Evolutionary conservation across 2,888 invertebrate species (phyloP).

Genomic region (Serripes groenlandicus): DNA sequence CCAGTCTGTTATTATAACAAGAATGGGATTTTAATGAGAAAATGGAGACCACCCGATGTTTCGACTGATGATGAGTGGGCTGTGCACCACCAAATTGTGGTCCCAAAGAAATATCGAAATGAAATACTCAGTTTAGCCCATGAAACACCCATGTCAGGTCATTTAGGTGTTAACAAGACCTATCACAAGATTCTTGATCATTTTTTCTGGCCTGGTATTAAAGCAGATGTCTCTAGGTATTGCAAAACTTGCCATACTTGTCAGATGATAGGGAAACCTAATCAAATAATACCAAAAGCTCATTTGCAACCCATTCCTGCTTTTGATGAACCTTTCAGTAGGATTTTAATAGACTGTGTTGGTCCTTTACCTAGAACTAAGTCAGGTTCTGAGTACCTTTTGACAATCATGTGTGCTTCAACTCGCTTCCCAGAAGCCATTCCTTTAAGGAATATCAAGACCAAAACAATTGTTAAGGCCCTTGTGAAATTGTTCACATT

Average conservation of each 20-base stretch:
- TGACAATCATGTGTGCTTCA: slow-evolving; percentile 53
- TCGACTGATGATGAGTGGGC: slow-evolving; percentile 49
- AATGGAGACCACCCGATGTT: slow-evolving; percentile 25
- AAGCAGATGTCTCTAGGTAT: slow-evolving; percentile 17
- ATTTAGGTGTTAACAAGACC: slow-evolving; percentile 61
- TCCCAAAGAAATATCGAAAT: slow-evolving; percentile 36
- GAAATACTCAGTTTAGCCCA: slow-evolving; percentile 45
- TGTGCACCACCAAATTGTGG: slow-evolving; percentile 55
- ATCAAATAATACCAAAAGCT: slow-evolving; percentile 45
- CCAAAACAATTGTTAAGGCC: slow-evolving; percentile 58
- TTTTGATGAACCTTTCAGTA: slow-evolving; percentile 59
- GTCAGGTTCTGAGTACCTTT: slow-evolving; percentile 45
- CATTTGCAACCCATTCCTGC: slow-evolving; percentile 51
- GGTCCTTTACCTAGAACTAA: slow-evolving; percentile 59
- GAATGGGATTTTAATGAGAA: slow-evolving; percentile 35
- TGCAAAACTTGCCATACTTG: not conserved
- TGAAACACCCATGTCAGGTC: slow-evolving; percentile 52
- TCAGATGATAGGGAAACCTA: slow-evolving; percentile 46
- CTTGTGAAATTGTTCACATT: slow-evolving; percentile 60
- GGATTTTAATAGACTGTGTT: slow-evolving; percentile 56
- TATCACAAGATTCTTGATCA: slow-evolving; percentile 38
- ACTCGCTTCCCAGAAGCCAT: slow-evolving; percentile 67
- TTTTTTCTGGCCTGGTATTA: slow-evolving; percentile 39
- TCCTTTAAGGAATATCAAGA: slow-evolving; percentile 66
- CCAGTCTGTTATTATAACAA: slow-evolving; percentile 44